Percentiles rank a stretch among this genome's conserved stretches.
These are phyloP conservation scores for Microcebus tavaratra DNA, from an alignment of 2,113 vertebrate species.

Conservation along the genomic window DNA sequence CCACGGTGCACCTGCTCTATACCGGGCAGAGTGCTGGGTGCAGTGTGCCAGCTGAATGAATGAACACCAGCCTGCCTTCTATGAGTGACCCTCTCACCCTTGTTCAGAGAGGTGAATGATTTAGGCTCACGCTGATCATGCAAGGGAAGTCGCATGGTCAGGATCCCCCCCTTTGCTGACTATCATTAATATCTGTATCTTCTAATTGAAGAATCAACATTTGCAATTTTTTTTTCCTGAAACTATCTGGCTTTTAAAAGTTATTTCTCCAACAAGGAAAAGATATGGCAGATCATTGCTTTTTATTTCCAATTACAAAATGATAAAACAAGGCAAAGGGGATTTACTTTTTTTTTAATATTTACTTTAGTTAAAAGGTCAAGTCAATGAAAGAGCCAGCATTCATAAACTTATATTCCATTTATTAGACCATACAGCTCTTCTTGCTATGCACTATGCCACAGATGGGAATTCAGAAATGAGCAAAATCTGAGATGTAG, in stretches of 20 bases:
- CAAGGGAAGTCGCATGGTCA: background rate
- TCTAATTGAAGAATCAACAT: background rate
- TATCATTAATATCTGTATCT: background rate
- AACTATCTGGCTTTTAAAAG: background rate
- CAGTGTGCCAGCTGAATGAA: background rate
- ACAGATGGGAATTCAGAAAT: slow-evolving; percentile 66
- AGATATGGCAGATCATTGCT: background rate
- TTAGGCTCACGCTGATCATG: background rate
- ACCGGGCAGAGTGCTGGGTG: background rate
- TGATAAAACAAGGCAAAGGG: background rate
- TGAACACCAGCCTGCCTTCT: background rate
- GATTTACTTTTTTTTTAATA: background rate
- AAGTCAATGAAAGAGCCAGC: background rate
- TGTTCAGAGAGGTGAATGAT: background rate
- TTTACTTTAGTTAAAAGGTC: slow-evolving; percentile 40
- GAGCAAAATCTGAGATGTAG: slow-evolving; percentile 60
- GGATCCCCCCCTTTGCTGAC: background rate
- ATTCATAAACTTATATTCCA: slow-evolving; percentile 14
- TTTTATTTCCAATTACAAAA: background rate
- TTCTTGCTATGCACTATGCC: slow-evolving; percentile 19
- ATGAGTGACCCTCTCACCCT: background rate
- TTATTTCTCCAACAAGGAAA: background rate
- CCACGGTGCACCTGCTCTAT: slow-evolving; percentile 29
- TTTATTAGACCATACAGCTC: background rate
- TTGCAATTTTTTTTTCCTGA: background rate